These are phyloP conservation scores for Ariolimax columbianus DNA, from an alignment of 2,888 invertebrate genomes.

Conservation along the genomic window DNA sequence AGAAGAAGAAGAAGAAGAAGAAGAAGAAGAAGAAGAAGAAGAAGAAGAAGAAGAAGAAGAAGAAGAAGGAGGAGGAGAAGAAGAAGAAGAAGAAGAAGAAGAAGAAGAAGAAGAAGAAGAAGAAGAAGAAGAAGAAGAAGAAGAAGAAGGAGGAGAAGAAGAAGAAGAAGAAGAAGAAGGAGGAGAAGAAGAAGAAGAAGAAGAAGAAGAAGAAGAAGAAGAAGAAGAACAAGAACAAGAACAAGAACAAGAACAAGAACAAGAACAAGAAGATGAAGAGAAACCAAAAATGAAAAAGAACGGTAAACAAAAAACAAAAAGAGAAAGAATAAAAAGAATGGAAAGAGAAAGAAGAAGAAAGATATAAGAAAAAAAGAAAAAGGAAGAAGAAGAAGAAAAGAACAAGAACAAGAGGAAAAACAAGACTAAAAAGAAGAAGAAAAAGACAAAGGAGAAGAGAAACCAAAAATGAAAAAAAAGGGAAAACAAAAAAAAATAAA, in stretches of 20 bases:
- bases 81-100: slow-evolving; percentile 20
- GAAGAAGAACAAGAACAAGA: no score
- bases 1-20: slow-evolving; percentile 22
- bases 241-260: no score
- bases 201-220: no score
- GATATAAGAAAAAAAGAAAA: no score
- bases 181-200: background rate
- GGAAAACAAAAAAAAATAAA: no score
- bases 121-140: background rate
- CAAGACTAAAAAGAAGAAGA: no score
- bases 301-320: background rate
- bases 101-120: background rate
- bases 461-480: background rate
- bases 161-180: background rate
- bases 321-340: background rate
- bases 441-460: no score
- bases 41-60: slow-evolving; percentile 10
- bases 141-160: background rate
- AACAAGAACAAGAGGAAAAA: no score
- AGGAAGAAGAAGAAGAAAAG: no score
- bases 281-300: no score
- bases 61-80: slow-evolving; percentile 14
- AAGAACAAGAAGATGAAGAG: no score
- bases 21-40: background rate
- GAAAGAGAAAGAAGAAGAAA: no score